Base-by-base conservation (phyloP, 2,113 vertebrate genomes). In the Clarias gariepinus region DNA sequence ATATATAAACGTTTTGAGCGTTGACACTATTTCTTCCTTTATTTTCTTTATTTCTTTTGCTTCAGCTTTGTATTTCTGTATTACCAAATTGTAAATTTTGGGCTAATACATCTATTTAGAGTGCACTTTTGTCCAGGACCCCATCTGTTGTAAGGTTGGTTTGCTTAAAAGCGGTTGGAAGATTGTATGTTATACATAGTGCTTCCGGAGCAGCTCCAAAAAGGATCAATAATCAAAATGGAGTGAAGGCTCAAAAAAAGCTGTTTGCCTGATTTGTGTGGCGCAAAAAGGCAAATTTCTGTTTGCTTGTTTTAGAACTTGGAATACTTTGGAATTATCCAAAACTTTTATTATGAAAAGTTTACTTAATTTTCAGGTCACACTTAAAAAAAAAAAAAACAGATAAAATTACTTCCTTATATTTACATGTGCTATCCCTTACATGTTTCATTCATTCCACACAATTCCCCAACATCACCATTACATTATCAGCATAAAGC, bases 361-460 rank as follows among this genome's bases (percentile, higher is more conserved):
- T 64, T 81, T 84, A 71, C 85, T 88, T 74, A 33, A 8, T 18
- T 19, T 21, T 8, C 47, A 77, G 23, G 74, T n/a, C 25, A n/a
- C 15, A 77, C 25, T 55, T 53, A 8, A 41, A 41, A 41, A 41
- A 41, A 8, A 41, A 41, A 41, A 41, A 41, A 41, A 41, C 41
- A 41, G 25, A 25, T 13, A 47, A 53, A 52, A 77, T 78, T 19
- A 18, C 16, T 57, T 53, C 8, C 41, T 19, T 33, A 9, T 55
- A 78, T 23, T 78, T 85, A 30, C 23, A 52, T 47, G 7, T 5
- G 0, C 47, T 47, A 8, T 47, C 47, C 47, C 8, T 7, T 47
- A 47, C 47, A 47, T 47, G 47, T 47, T 47, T 47, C 6, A 47
- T 47, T 7, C 47, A 8, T 47, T 47, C 47, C 47, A 47, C 47